Evolutionary conservation across 1,140 invertebrate genomes (phyloP).

Genomic region (Odontomachus brunneus): DNA sequence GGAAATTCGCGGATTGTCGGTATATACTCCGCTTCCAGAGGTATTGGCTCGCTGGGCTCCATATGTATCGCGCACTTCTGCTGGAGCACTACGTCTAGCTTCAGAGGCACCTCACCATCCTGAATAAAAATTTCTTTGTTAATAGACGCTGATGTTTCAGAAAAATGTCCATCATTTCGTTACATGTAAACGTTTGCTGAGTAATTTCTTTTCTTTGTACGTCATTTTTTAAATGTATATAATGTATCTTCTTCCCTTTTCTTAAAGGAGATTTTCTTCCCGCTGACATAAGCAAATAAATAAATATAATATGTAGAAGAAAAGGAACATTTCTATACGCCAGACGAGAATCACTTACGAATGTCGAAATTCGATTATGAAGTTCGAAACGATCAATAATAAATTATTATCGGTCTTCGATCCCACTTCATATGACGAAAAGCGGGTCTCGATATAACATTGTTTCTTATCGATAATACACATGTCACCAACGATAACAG

Average conservation of each 20-base stretch:
- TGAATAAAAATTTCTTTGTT: constrained; percentile 34
- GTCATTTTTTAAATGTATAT: too few species aligned
- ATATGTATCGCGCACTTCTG: constrained; percentile 70
- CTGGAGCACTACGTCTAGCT: constrained; percentile 72
- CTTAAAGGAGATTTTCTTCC: too few species aligned
- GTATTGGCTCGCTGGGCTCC: constrained; percentile 54
- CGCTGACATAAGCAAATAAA: too few species aligned
- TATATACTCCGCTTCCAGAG: constrained; percentile 64
- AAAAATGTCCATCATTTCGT: background rate
- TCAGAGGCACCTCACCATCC: constrained; percentile 77
- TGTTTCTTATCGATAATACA: background rate
- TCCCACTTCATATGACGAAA: background rate
- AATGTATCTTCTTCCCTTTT: too few species aligned
- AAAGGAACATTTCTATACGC: too few species aligned
- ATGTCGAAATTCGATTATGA: too few species aligned
- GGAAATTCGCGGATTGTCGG: constrained; percentile 86
- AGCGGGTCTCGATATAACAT: background rate
- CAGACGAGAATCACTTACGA: too few species aligned
- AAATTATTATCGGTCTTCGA: background rate
- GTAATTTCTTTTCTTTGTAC: too few species aligned
- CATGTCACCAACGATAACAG: background rate
- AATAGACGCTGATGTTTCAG: background rate
- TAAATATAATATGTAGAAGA: too few species aligned
- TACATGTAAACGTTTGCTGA: background rate
- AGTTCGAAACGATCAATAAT: background rate